Evolutionary conservation across 2,113 vertebrate genomes (phyloP), one percentile per base, ranked within the genome.

Genomic region (Indicator indicator): DNA sequence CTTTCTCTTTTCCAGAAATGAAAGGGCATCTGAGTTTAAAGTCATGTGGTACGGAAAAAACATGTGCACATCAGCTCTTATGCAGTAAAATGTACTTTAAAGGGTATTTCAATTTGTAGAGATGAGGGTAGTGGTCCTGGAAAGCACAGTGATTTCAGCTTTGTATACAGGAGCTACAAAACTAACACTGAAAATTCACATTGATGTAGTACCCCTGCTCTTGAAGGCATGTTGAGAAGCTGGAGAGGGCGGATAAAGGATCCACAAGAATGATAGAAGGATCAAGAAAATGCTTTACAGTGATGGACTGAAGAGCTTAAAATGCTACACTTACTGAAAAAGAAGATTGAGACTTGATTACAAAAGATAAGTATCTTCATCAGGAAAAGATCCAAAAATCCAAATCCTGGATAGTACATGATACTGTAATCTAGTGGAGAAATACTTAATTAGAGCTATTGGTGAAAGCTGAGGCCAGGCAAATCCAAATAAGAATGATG

Each of bases 331-430:
- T 60, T 64, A n/a, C 4, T 62, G 32, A 48, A 89, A 91, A 89
- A 87, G 32, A 88, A 83, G 78, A 95, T 8, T 91, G 54, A 65
- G 33, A 85, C 85, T 87, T 50, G 33, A 79, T 75, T 88, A 69
- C 28, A 79, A 75, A 86, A 42, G 62, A 54, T 81, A 84, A 89
- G 32, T 56, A 69, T 16, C n/a, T 76, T 52, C 6, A 77, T 46
- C 12, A 63, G 5, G 38, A 71, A 67, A 52, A 52, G 11, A 52
- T 52, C 50, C 50, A 52, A 52, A 52, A 52, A 52, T 52, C 3
- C 27, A 27, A 59, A 14, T 11, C 16, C 33, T 62, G 48, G 19
- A 60, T 26, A 64, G 20, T 19, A 78, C 62, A 75, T 8, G 21
- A 72, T 69, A 64, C 52, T 60, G 42, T 23, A 68, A 71, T 65